Percentiles rank a stretch among this genome's conserved stretches.
These are phyloP conservation scores for Leptopilina boulardi DNA, from an alignment of 1,140 invertebrate species.

Conservation along the genomic window DNA sequence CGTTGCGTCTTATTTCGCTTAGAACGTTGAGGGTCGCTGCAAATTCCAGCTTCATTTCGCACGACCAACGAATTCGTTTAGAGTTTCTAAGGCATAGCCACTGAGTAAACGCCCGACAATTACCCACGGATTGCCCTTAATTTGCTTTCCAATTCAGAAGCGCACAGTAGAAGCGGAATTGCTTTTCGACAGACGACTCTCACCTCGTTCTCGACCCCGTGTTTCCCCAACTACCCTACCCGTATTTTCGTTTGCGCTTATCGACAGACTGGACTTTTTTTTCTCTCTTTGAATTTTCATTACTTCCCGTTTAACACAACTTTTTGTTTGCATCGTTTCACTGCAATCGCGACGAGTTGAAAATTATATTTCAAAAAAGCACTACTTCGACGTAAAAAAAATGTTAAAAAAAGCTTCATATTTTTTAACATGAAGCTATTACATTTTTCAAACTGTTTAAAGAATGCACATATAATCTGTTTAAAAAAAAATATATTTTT, in stretches of 20 bases:
- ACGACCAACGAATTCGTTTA: slow-evolving; percentile 34
- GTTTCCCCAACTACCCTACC: background rate
- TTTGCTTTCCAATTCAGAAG: slow-evolving; percentile 50
- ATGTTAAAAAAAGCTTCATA: no score
- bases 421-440: no score
- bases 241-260: slow-evolving; percentile 12
- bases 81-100: slow-evolving; percentile 18
- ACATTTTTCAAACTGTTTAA: no score
- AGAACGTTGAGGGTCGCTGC: slow-evolving; percentile 22
- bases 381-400: no score
- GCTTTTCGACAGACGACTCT: slow-evolving; percentile 38
- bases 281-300: background rate
- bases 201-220: background rate
- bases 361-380: no score
- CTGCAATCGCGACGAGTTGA: background rate
- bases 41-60: slow-evolving; percentile 35
- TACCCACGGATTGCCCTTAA: slow-evolving; percentile 49
- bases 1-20: slow-evolving; percentile 48
- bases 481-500: no score
- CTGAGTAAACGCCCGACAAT: slow-evolving; percentile 47
- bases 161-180: slow-evolving; percentile 40
- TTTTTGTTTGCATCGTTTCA: background rate
- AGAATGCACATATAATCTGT: no score
- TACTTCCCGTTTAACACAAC: background rate
- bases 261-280: background rate